phyloP scores from a whole-genome alignment of 2,113 vertebrate genomes.

The Micronycteris hirsuta region DNA sequence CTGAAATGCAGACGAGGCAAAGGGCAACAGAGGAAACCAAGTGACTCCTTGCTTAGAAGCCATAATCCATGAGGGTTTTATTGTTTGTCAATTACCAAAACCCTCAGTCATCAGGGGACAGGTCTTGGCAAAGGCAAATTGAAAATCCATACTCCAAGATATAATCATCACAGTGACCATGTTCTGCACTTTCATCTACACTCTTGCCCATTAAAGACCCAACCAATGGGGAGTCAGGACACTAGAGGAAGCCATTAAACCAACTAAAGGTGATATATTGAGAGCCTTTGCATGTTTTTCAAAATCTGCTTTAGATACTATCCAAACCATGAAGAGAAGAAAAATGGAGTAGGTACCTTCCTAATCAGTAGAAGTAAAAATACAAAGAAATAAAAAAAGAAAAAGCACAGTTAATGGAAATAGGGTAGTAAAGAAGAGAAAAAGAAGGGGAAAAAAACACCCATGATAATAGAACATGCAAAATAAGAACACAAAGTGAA shows the following conservation, averaged over 20 bases:
- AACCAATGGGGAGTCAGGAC: not conserved
- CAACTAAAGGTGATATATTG: not conserved
- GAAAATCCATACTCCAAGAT: not conserved
- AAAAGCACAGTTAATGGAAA: conserved; percentile 1
- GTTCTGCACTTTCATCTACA: not conserved
- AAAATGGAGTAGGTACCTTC: conserved; percentile 20
- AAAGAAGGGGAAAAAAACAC: not conserved
- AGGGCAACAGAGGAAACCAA: conserved; percentile 49
- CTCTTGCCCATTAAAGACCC: not conserved
- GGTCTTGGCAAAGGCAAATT: conserved; percentile 1
- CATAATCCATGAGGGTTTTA: not conserved
- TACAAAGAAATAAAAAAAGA: conserved; percentile 3
- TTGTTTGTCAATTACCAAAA: not conserved
- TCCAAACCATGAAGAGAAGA: conserved; percentile 8
- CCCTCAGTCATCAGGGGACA: not conserved
- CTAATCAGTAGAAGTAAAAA: not conserved
- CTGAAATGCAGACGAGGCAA: conserved; percentile 65
- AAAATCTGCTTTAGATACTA: conserved; percentile 44
- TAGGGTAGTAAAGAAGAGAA: not conserved
- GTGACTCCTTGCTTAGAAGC: conserved; percentile 18
- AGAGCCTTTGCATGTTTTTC: not conserved
- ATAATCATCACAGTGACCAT: not conserved
- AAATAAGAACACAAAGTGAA: not conserved
- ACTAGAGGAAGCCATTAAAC: conserved; percentile 8
- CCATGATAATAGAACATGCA: not conserved